phyloP scores from a whole-genome alignment of 2,113 vertebrate species.

The Vanacampus margaritifer region DNA sequence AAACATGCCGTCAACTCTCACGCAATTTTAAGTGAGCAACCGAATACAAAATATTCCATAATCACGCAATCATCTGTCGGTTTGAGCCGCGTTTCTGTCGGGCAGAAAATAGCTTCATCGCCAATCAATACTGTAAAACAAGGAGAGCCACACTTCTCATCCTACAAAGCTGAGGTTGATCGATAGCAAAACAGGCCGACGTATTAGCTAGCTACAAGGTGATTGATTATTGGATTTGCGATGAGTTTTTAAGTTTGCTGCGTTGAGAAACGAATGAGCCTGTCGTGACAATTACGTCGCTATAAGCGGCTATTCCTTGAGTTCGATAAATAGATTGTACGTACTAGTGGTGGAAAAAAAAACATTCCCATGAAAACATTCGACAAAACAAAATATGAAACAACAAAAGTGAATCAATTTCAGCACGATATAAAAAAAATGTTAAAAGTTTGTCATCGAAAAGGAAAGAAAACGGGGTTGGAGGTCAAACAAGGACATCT shows the following conservation, averaged over 20 bases:
- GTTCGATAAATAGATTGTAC: no score
- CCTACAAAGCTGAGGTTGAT: constrained; percentile 48
- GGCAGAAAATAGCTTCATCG: constrained; percentile 41
- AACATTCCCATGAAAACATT: no score
- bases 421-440: no score
- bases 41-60: background rate
- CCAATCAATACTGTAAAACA: constrained; percentile 70
- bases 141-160: constrained; percentile 53
- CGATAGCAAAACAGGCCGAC: constrained; percentile 62
- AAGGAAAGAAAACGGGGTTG: constrained; percentile 3
- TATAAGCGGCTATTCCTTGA: background rate
- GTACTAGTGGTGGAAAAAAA: no score
- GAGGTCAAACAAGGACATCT: constrained; percentile 35
- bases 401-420: background rate
- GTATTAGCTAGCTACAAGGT: constrained; percentile 68
- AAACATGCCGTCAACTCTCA: background rate
- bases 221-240: constrained; percentile 75
- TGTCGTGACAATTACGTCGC: background rate
- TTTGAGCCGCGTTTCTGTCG: constrained; percentile 11
- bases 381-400: no score
- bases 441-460: background rate
- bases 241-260: constrained; percentile 63
- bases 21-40: background rate
- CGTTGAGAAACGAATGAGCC: constrained; percentile 51
- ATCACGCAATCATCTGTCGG: background rate